phyloP scores from a whole-genome alignment of 2,888 invertebrate genomes.

The Drosophila mettleri region DNA sequence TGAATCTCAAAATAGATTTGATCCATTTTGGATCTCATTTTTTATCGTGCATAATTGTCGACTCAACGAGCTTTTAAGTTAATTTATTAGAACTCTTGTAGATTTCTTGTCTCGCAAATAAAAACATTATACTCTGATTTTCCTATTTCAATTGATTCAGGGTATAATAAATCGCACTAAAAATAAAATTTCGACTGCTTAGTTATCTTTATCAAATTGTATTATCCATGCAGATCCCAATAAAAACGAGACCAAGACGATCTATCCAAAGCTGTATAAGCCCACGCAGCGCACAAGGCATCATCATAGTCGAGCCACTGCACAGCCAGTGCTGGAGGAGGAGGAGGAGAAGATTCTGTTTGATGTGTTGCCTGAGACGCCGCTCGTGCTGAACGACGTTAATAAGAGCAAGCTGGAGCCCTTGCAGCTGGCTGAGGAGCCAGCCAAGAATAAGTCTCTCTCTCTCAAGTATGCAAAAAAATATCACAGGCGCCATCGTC shows the following conservation, averaged over 20 bases:
- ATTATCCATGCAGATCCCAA: slow-evolving; percentile 54
- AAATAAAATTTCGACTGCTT: too few relatives aligned
- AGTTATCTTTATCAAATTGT: too few relatives aligned
- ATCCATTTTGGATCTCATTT: too few relatives aligned
- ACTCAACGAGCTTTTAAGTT: too few relatives aligned
- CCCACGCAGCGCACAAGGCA: slow-evolving; percentile 59
- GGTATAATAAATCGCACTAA: too few relatives aligned
- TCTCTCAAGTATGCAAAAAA: slow-evolving; percentile 80
- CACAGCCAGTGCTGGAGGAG: slow-evolving; percentile 14
- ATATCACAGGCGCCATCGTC: slow-evolving; percentile 73
- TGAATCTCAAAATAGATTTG: too few relatives aligned
- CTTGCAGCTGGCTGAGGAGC: slow-evolving; percentile 53
- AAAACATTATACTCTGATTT: too few relatives aligned
- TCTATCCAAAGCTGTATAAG: slow-evolving; percentile 54
- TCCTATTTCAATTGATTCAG: too few relatives aligned
- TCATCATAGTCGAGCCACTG: slow-evolving; percentile 50
- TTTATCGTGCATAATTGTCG: too few relatives aligned
- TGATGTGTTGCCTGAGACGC: slow-evolving; percentile 77
- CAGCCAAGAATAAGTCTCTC: slow-evolving; percentile 52
- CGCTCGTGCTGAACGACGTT: slow-evolving; percentile 57
- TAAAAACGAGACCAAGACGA: slow-evolving; percentile 55
- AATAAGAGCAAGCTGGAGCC: slow-evolving; percentile 55
- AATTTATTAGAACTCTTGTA: too few relatives aligned
- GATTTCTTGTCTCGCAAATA: too few relatives aligned
- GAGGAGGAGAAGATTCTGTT: slow-evolving; percentile 74